A percentile compares a stretch with the other conserved stretches of the same genome.
These are phyloP conservation scores for Hippoglossus stenolepis DNA, from an alignment of 2,113 vertebrate species.

Conservation along the genomic window DNA sequence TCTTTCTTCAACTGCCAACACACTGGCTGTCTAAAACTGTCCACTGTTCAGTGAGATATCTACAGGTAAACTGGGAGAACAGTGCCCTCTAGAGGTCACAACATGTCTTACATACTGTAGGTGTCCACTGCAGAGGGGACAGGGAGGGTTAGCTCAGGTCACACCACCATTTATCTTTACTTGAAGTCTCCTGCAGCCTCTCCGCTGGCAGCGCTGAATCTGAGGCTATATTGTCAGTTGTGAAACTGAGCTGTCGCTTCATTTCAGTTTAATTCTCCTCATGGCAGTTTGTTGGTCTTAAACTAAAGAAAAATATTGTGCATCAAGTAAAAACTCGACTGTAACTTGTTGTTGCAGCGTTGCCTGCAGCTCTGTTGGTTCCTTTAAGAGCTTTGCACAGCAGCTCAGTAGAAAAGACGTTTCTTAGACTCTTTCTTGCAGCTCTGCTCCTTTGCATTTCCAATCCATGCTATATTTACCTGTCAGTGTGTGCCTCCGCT, in stretches of 20 bases:
- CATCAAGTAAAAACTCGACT: background rate
- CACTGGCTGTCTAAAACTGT: too few species aligned
- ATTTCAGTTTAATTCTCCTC: background rate
- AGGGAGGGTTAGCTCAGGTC: conserved; percentile 58
- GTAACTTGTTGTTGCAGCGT: background rate
- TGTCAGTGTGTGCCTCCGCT: conserved; percentile 68
- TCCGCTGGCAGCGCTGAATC: background rate
- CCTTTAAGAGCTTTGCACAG: background rate
- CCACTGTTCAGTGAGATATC: background rate
- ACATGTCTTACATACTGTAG: background rate
- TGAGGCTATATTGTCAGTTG: background rate
- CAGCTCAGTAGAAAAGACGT: conserved; percentile 21
- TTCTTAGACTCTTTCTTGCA: conserved; percentile 29
- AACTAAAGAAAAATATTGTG: conserved; percentile 11
- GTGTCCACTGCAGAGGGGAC: conserved; percentile 11
- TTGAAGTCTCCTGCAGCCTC: background rate
- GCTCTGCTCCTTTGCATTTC: conserved; percentile 40
- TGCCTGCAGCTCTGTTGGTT: background rate
- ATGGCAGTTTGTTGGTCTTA: background rate
- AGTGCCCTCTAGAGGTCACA: conserved; percentile 77
- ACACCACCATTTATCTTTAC: conserved; percentile 20
- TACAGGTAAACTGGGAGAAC: conserved; percentile 54
- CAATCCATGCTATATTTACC: conserved; percentile 72
- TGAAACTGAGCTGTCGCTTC: background rate
- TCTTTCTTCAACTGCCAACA: background rate